Conservation (phyloP, 2,797 vertebrate species). For the Acanthurus tractus region DNA sequence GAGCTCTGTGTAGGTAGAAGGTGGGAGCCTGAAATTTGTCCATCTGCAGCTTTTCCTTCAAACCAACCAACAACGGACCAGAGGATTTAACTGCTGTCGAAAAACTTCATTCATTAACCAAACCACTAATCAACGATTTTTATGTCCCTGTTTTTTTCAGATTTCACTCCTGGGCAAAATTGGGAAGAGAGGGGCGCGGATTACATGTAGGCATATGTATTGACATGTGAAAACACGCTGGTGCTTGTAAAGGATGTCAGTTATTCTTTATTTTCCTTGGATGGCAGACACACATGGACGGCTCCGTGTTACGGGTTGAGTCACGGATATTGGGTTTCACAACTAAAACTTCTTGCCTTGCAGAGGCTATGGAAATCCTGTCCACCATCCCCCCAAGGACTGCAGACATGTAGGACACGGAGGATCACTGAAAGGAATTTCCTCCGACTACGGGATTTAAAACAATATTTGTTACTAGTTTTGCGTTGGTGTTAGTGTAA, state of each 20-base stretch:
- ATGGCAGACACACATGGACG: slow-evolving; percentile 57
- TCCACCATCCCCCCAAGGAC: slow-evolving; percentile 16
- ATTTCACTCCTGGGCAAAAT: slow-evolving; percentile 2
- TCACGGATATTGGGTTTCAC: slow-evolving; percentile 75
- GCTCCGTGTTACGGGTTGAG: slow-evolving; percentile 61
- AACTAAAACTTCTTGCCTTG: slow-evolving; percentile 48
- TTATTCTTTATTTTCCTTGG: slow-evolving; percentile 57
- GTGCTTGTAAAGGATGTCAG: slow-evolving; percentile 46
- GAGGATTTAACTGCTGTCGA: slow-evolving; percentile 49
- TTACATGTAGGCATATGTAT: slow-evolving; percentile 27
- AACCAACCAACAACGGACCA: slow-evolving; percentile 67
- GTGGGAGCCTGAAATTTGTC: slow-evolving; percentile 89
- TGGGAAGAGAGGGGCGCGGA: slow-evolving; percentile 30
- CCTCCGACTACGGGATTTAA: slow-evolving; percentile 31
- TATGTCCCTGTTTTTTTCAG: slow-evolving; percentile 4
- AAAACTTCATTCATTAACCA: slow-evolving; percentile 75
- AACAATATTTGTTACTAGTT: not conserved
- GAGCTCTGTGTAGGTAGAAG: slow-evolving; percentile 88
- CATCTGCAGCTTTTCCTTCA: slow-evolving; percentile 88
- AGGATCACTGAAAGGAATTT: slow-evolving; percentile 67
- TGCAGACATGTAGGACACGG: slow-evolving; percentile 53
- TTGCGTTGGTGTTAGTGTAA: too few species aligned
- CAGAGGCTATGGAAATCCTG: slow-evolving; percentile 56
- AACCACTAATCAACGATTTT: slow-evolving; percentile 53
- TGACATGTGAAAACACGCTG: slow-evolving; percentile 65